Percentiles rank a stretch among this genome's conserved stretches.
Conservation (phyloP, 2,888 invertebrate genomes). For the Acanthopleura granulata region DNA sequence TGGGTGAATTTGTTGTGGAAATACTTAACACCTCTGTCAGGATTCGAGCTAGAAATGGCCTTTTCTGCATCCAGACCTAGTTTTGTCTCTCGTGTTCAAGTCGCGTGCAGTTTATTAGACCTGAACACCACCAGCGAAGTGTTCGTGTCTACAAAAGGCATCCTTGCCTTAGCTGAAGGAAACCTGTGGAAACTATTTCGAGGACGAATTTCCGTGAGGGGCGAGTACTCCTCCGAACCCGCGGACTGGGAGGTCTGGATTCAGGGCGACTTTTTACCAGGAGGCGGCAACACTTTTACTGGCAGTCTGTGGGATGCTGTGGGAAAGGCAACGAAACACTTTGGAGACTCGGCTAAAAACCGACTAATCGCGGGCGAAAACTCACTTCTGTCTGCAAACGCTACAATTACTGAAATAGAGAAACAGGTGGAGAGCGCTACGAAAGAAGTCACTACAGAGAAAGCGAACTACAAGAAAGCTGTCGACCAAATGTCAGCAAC, state of each 20-base stretch:
- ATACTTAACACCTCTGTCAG: background rate
- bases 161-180: background rate
- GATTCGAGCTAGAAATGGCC: constrained; percentile 9
- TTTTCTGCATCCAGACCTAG: background rate
- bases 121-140: background rate
- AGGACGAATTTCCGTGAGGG: background rate
- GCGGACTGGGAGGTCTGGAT: constrained; percentile 6
- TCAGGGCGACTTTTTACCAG: background rate
- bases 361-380: background rate
- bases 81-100: constrained; percentile 5
- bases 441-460: background rate
- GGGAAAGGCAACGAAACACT: background rate
- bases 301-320: constrained; percentile 16
- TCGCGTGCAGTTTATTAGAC: background rate
- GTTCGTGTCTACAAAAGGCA: constrained; percentile 1
- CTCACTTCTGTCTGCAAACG: background rate
- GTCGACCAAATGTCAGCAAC: background rate
- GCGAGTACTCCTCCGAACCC: background rate
- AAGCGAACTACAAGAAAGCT: background rate
- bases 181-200: constrained; percentile 12
- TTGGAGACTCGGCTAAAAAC: background rate
- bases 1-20: background rate
- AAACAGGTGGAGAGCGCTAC: background rate
- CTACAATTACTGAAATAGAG: background rate
- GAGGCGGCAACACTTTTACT: background rate